Conservation (phyloP, 2,113 vertebrate species). For the Pseudonaja textilis region DNA sequence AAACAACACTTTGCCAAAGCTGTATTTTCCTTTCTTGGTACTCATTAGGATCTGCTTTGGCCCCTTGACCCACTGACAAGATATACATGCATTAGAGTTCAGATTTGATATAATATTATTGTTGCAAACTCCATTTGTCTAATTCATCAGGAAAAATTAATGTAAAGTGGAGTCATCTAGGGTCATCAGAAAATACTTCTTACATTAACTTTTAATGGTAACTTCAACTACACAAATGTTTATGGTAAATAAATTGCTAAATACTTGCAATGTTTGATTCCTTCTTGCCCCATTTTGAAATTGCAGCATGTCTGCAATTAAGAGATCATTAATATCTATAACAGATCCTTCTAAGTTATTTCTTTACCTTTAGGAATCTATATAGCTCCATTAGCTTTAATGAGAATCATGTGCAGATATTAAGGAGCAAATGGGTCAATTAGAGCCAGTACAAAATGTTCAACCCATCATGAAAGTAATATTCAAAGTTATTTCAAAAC, state of each 20-base stretch:
- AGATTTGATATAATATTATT: not conserved
- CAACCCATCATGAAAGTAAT: slow-evolving; percentile 63
- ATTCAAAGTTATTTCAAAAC: slow-evolving; percentile 64
- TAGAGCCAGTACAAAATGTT: slow-evolving; percentile 58
- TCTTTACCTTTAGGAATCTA: slow-evolving; percentile 60
- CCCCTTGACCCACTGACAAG: not conserved
- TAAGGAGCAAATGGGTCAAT: slow-evolving; percentile 58
- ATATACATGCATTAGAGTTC: not conserved
- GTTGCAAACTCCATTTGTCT: not conserved
- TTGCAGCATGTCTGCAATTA: slow-evolving; percentile 62
- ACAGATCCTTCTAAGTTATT: slow-evolving; percentile 53
- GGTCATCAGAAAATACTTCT: not conserved
- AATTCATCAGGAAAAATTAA: not conserved
- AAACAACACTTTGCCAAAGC: not conserved
- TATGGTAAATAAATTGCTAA: slow-evolving; percentile 10
- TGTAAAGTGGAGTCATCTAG: slow-evolving; percentile 8
- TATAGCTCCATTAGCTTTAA: slow-evolving; percentile 61
- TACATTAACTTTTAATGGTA: slow-evolving; percentile 26
- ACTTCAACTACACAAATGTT: slow-evolving; percentile 1
- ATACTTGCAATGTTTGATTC: slow-evolving; percentile 20
- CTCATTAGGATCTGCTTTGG: not conserved
- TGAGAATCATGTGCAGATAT: slow-evolving; percentile 59
- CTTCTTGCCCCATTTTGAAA: slow-evolving; percentile 32
- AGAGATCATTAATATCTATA: slow-evolving; percentile 57
- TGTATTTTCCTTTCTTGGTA: not conserved